Percentiles rank a stretch among this genome's conserved stretches.
phyloP scores from a whole-genome alignment of 2,888 invertebrate genomes.

The Chironomus riparius region DNA sequence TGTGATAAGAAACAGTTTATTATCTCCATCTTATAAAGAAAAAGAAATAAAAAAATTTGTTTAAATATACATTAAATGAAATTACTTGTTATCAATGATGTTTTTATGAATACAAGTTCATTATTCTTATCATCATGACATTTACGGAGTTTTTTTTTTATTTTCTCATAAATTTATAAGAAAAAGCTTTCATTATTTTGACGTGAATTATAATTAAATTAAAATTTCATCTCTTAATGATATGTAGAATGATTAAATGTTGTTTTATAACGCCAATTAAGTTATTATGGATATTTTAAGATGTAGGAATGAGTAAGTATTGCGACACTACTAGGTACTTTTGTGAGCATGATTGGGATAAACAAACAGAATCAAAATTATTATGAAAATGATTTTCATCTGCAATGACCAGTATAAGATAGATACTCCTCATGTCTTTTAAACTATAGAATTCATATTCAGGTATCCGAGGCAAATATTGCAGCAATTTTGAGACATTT shows the following conservation, averaged over 20 bases:
- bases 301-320: too few species aligned
- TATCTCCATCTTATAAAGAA: conserved; percentile 3
- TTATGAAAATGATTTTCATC: background rate
- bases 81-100: background rate
- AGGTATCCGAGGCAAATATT: background rate
- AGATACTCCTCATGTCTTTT: background rate
- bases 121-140: background rate
- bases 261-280: too few species aligned
- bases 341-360: too few species aligned
- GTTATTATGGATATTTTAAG: too few species aligned
- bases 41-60: background rate
- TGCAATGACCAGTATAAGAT: conserved; percentile 1
- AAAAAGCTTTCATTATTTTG: background rate
- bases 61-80: background rate
- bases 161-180: too few species aligned
- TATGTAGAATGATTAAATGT: too few species aligned
- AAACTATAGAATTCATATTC: too few species aligned
- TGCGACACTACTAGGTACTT: too few species aligned
- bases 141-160: too few species aligned
- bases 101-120: conserved; percentile 18
- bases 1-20: background rate
- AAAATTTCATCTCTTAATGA: background rate
- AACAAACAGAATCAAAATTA: too few species aligned
- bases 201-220: background rate
- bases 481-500: background rate